Evolutionary conservation across 1,140 invertebrate species (phyloP), one percentile per base, ranked within the genome.

Genomic region (Probaryconus sp.): DNA sequence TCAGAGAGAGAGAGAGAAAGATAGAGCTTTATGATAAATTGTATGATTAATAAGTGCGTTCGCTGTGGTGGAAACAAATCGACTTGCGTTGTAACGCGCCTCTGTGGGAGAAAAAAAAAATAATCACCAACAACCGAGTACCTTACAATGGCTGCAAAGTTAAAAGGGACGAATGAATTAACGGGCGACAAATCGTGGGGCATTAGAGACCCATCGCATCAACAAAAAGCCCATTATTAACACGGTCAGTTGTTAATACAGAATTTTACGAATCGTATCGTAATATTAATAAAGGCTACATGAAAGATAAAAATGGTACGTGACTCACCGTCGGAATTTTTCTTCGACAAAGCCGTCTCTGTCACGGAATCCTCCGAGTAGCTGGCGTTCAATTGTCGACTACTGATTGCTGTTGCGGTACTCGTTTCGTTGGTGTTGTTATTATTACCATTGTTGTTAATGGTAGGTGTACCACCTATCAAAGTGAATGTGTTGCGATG

Each of bases 291-390:
- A 50, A 61, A 70, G 55, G 20, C 24, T 64, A 47, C 5, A 20
- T 28, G 21, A 21, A 40, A 56, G 67, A 64, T 75, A 43, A 64
- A 63, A 11, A 33, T 38, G 20, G 13, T 30, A 50, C 30, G 31
- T 31, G 21, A 91, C 92, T 92, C 91, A 94, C 93, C 93, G 88
- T 94, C 93, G 67, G 93, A 94, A 89, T 93, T 94, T 90, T 91
- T 93, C 88, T 94, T 94, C 81, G 91, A 91, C 82, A 93, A 88
- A 77, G 92, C 91, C 65, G 92, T 93, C 83, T 94, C 93, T 75
- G 92, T 90, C 77, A 94, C 92, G 63, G 92, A 93, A 87, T 94
- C 93, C 87, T 94, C 92, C 83, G 91, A 93, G 84, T 92, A 91
- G 86, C 92, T 92, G 56, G 92, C 90, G 88, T 93, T 92, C 81